Percentiles rank a stretch among this genome's conserved stretches.
These are phyloP conservation scores for Metopolophium dirhodum DNA, from an alignment of 1,140 invertebrate species.

Conservation along the genomic window DNA sequence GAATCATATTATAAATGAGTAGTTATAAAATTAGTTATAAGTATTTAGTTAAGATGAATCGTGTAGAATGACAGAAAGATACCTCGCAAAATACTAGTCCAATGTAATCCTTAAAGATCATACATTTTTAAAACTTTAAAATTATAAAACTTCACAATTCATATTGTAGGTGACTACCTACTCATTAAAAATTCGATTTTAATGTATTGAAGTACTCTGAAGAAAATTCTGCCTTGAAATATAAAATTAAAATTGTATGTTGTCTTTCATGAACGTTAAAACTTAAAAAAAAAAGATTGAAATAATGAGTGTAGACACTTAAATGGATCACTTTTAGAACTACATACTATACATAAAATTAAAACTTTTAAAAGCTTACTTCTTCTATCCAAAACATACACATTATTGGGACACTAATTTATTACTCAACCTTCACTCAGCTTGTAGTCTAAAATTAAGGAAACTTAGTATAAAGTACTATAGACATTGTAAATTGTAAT, in stretches of 20 bases:
- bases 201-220: background rate
- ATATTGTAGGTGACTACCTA: too few relatives aligned
- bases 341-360: background rate
- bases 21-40: too few relatives aligned
- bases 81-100: too few relatives aligned
- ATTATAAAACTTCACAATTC: too few relatives aligned
- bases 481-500: too few relatives aligned
- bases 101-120: too few relatives aligned
- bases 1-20: too few relatives aligned
- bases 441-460: background rate
- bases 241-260: background rate
- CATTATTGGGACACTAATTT: background rate
- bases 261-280: background rate
- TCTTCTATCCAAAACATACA: background rate
- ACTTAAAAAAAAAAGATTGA: background rate
- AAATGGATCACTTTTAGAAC: background rate
- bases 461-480: background rate
- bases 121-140: too few relatives aligned
- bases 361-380: background rate
- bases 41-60: too few relatives aligned
- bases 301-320: background rate
- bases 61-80: too few relatives aligned
- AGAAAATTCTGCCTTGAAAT: background rate
- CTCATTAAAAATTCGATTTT: background rate
- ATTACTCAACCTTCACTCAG: background rate